These are phyloP conservation scores for Nemotelus nigrinus DNA, from an alignment of 2,888 invertebrate genomes.

Conservation along the genomic window DNA sequence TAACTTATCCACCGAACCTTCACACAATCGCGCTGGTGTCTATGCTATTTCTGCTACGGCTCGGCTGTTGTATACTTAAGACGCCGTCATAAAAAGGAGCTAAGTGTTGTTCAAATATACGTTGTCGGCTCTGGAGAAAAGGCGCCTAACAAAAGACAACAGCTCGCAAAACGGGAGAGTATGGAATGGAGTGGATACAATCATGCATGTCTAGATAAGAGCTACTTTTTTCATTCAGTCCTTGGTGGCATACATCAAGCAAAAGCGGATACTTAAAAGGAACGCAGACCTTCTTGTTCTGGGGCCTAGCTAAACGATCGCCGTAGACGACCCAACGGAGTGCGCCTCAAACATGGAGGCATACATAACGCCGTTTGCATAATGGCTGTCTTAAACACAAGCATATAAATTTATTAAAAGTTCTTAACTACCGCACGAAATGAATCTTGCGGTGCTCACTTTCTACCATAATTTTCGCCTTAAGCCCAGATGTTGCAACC, in stretches of 20 bases:
- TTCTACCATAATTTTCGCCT: conserved; percentile 38
- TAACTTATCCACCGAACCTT: conserved; percentile 34
- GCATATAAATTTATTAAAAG: conserved; percentile 46
- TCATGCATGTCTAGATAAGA: conserved; percentile 40
- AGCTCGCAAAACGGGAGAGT: conserved; percentile 31
- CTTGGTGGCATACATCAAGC: background rate
- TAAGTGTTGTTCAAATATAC: conserved; percentile 37
- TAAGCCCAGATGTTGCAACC: conserved; percentile 41
- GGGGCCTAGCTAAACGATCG: background rate
- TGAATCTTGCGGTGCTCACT: conserved; percentile 41
- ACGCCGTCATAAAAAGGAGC: conserved; percentile 31
- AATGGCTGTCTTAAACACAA: conserved; percentile 40
- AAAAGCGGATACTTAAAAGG: background rate
- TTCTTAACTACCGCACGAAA: conserved; percentile 45
- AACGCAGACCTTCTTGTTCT: background rate
- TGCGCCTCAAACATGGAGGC: conserved; percentile 10
- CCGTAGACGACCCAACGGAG: background rate
- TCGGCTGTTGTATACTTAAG: conserved; percentile 26
- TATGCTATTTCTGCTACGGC: too few relatives aligned
- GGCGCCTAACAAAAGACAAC: conserved; percentile 41
- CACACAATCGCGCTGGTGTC: conserved; percentile 23
- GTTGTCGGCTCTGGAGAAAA: conserved; percentile 5
- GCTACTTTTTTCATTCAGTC: conserved; percentile 21
- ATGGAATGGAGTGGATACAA: conserved; percentile 31
- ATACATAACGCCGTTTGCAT: conserved; percentile 36